phyloP scores from a whole-genome alignment of 2,888 invertebrate genomes.

The Polietes domitor region DNA sequence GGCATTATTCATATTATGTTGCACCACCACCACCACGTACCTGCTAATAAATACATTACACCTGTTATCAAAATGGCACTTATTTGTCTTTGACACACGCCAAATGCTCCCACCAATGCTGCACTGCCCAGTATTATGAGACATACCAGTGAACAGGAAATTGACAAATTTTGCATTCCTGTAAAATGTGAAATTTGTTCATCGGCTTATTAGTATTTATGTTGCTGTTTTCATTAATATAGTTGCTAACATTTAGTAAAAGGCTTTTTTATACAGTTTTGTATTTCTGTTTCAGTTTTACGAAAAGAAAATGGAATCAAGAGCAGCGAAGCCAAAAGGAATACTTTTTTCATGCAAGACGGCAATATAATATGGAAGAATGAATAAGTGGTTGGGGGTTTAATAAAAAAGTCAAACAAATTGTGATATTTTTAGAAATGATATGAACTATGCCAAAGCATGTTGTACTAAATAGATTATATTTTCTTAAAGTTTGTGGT shows the following conservation, averaged over 20 bases:
- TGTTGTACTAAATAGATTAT: too few species aligned
- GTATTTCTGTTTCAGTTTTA: not conserved
- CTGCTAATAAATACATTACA: slow-evolving; percentile 95
- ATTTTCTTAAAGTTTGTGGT: too few species aligned
- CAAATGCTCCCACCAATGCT: slow-evolving; percentile 93
- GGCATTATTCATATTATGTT: too few species aligned
- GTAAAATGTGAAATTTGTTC: slow-evolving; percentile 47
- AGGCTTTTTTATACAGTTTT: not conserved
- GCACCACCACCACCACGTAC: slow-evolving; percentile 81
- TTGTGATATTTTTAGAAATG: too few species aligned
- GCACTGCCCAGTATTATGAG: slow-evolving; percentile 93
- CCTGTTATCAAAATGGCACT: slow-evolving; percentile 96
- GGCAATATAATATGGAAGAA: too few species aligned
- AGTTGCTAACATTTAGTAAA: not conserved
- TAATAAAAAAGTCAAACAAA: too few species aligned
- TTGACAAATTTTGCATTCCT: slow-evolving; percentile 98
- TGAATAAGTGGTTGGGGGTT: too few species aligned
- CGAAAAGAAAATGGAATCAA: not conserved
- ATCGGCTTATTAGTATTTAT: not conserved
- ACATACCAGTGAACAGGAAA: slow-evolving; percentile 96
- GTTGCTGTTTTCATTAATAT: slow-evolving; percentile 22
- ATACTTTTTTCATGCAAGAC: not conserved
- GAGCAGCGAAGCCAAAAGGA: not conserved
- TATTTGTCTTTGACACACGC: slow-evolving; percentile 94
- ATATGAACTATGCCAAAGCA: too few species aligned